Conservation (phyloP, 2,113 vertebrate species). For the Haliaeetus leucogaster region DNA sequence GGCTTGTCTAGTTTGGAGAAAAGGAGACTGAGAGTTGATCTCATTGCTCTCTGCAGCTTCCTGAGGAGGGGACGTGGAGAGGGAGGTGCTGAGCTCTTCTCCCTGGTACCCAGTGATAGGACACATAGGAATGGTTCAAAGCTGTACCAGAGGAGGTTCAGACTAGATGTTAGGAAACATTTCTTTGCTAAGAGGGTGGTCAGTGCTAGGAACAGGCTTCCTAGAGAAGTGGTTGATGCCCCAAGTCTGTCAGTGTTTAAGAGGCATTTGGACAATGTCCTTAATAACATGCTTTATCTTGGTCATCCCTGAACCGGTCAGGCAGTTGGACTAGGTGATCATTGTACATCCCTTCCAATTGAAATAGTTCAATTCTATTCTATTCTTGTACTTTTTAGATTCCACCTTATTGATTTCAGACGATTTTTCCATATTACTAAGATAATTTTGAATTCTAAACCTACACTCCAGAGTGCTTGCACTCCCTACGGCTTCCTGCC, state of each 20-base stretch:
- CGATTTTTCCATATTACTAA: background rate
- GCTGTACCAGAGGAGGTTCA: background rate
- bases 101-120: fast-evolving
- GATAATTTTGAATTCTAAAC: background rate
- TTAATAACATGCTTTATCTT: background rate
- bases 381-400: background rate
- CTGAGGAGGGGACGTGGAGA: background rate
- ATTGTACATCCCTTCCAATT: background rate
- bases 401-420: background rate
- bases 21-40: fast-evolving
- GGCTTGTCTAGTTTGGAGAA: background rate
- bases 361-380: background rate
- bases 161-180: background rate
- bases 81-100: background rate
- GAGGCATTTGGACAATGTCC: background rate
- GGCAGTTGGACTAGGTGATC: background rate
- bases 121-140: fast-evolving
- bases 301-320: background rate
- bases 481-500: background rate
- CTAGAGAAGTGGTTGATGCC: fast-evolving
- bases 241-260: background rate
- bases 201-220: background rate
- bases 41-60: background rate
- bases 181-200: background rate
- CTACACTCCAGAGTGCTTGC: background rate